Evolutionary conservation across 2,888 invertebrate species (phyloP), one percentile per base, ranked within the genome.

Genomic region (Ommatoiulus sabulosus): DNA sequence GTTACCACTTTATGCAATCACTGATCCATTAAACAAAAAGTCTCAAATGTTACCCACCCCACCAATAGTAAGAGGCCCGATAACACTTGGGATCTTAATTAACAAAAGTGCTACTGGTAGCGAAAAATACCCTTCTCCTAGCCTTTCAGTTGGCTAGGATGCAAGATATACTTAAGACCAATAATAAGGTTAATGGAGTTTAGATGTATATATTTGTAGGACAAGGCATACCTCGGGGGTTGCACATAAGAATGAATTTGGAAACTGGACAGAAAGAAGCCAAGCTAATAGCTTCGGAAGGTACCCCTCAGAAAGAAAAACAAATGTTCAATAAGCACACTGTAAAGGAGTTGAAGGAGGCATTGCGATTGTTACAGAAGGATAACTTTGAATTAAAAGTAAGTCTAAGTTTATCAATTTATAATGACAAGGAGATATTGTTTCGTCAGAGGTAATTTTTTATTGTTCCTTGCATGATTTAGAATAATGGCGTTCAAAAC

Each of bases 231-330:
- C 96, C 96, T 0, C 92, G 94, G 89, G 97, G 97, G 0, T 93
- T 97, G 3, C 96, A 97, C 92, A 94, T 96, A 6, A 93, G 96
- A 87, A 94, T 96, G 89, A 95, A 97, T 93, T 93, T 97, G n/a
- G 93, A 95, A 92, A 96, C 96, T 15, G 96, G 96, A 0, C 91
- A 94, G 90, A 95, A 94, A 72, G 96, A 97, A 92, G 97, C 96
- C 0, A 97, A 96, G 92, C 92, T 96, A 57, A 91, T 96, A 90
- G 95, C 95, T 44, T 91, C 92, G 48, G 90, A 90, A 5, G 90
- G 89, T 17, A 88, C 87, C 63, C 8, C 4, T 46, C 46, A 8
- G 46, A 89, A 88, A 44, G 89, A 90, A 44, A 88, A 89, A 46
- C 89, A 89, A 80, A 89, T 43, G 20, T 89, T 44, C 46, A 88